Percentiles rank a stretch among this genome's conserved stretches.
These are phyloP conservation scores for Antedon mediterranea DNA, from an alignment of 53 echinoderm and acorn worm genomes.

Conservation along the genomic window DNA sequence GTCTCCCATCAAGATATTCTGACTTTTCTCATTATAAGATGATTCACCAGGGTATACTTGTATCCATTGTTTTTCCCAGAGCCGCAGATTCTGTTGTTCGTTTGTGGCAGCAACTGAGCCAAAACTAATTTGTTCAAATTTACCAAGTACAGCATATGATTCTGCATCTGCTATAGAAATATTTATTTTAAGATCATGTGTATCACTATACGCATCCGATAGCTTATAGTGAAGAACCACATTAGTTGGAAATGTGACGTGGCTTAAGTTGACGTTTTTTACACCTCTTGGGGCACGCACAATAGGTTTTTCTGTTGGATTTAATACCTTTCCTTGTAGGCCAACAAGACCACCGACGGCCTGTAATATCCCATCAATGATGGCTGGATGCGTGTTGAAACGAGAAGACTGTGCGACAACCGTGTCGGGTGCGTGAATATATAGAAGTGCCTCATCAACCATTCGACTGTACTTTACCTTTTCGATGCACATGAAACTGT, in stretches of 20 bases:
- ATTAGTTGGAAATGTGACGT: constrained; percentile 7
- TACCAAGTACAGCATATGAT: constrained; percentile 16
- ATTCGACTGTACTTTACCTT: neutral
- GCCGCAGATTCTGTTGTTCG: neutral
- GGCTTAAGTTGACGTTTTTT: neutral
- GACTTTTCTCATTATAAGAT: neutral
- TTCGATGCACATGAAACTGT: constrained; percentile 17
- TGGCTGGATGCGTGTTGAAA: constrained; percentile 48
- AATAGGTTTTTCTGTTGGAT: neutral
- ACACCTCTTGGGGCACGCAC: constrained; percentile 28
- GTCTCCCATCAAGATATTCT: neutral
- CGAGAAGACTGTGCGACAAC: constrained; percentile 11
- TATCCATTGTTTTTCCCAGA: neutral
- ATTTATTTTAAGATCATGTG: neutral
- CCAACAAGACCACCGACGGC: neutral
- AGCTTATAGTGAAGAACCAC: constrained; percentile 6
- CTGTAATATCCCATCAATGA: constrained; percentile 38
- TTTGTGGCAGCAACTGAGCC: neutral
- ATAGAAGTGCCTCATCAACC: constrained; percentile 14
- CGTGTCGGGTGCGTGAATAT: constrained; percentile 14
- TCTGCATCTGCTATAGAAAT: constrained; percentile 31
- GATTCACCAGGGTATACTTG: neutral
- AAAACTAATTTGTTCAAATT: constrained; percentile 11
- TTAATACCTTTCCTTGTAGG: neutral
- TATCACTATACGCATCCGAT: neutral